Evolutionary conservation across 2,888 invertebrate species (phyloP), one percentile per base, ranked within the genome.

Genomic region (Nipponacmea schrenckii): DNA sequence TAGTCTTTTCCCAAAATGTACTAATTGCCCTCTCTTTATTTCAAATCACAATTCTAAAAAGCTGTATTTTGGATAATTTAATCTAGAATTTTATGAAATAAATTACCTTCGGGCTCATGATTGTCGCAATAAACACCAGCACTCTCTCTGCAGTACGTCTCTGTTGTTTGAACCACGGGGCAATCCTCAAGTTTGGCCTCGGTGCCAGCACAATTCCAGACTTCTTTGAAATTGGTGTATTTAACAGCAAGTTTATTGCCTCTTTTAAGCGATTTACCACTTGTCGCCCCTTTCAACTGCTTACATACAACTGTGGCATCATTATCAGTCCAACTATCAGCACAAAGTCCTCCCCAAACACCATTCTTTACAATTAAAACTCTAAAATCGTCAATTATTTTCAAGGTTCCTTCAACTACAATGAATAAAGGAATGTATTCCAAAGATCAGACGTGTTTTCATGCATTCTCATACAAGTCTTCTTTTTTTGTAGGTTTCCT

Each of bases 261-360:
- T 10, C 56, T 20, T 24, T 24, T 24, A 24, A 24, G 20, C 14
- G 56, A 20, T 24, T 24, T 56, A 24, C 56, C 56, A 12, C 56
- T 24, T 12, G 56, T 24, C 39, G 39, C 39, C 14, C 56, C 56
- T 14, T 20, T 56, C 2, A 56, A 24, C 24, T 56, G 56, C 14
- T 24, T 20, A 24, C 56, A 56, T 10, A 56, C 56, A 56, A 56
- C 56, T 24, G 56, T 14, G 8, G 56, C 56, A 56, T 56, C 56
- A 14, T 56, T 56, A 24, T 20, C 14, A 24, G 20, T 56, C 56
- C 56, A 56, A 24, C 56, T 56, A 24, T 56, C 56, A 20, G 56
- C 56, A 56, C 56, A 56, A 24, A 56, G 56, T 17, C 56, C 56
- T 20, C 56, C 56, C 56, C 56, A 56, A 56, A 56, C 56, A 56